Evolutionary conservation across 2,113 vertebrate genomes (phyloP).

Genomic region (Dinomys branickii): DNA sequence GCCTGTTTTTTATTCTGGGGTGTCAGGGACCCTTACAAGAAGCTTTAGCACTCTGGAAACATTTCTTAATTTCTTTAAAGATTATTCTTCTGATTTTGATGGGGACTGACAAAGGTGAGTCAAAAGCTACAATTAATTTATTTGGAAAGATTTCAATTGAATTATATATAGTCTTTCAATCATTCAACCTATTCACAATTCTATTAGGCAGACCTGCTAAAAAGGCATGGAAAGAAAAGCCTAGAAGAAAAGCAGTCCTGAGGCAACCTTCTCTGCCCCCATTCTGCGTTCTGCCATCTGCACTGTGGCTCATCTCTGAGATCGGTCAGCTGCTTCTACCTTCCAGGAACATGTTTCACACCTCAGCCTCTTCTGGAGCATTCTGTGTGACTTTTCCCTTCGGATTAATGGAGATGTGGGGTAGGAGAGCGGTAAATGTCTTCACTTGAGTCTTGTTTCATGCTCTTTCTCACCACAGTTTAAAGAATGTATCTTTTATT

Average conservation of each 20-base stretch:
- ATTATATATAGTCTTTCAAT: not conserved
- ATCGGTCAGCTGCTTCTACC: not conserved
- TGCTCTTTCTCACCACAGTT: not conserved
- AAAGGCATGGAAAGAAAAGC: not conserved
- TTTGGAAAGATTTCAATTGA: slow-evolving; percentile 27
- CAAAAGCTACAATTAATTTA: not conserved
- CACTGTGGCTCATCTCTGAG: not conserved
- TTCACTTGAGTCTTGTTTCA: not conserved
- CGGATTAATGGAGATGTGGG: not conserved
- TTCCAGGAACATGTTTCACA: slow-evolving; percentile 18
- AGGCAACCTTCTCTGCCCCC: not conserved
- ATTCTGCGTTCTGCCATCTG: not conserved
- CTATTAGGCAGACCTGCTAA: not conserved
- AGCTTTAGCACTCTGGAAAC: not conserved
- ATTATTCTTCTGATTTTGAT: slow-evolving; percentile 5
- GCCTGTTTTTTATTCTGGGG: not conserved
- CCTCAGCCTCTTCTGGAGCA: not conserved
- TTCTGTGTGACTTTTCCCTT: not conserved
- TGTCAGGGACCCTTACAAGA: not conserved
- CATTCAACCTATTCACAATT: not conserved
- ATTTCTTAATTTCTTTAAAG: not conserved
- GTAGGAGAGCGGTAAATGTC: not conserved
- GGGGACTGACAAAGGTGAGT: not conserved
- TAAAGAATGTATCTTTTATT: not conserved
- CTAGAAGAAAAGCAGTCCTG: not conserved